Base-by-base conservation (phyloP, 2,888 invertebrate genomes). In the Patella ulyssiponensis region DNA sequence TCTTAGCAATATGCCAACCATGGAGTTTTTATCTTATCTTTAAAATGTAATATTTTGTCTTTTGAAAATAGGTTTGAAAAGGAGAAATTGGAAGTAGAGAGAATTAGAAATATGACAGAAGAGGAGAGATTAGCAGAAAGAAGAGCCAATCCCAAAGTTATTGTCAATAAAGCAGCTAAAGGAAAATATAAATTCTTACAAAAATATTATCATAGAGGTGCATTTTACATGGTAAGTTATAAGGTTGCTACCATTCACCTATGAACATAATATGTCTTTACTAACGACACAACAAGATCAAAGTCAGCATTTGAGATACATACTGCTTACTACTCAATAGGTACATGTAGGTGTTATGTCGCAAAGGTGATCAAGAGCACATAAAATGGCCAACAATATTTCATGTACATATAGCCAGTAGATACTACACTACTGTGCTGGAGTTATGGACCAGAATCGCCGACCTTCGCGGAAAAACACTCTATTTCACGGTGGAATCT, bases 141-240 rank as follows among this genome's bases (percentile, higher is more conserved):
- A 77, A 94, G 97, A 75, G 92, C 96, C 77, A 98, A 99, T 93
- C 99, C 99, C 0, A 98, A 98, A 92, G 90, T 94, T 17, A 94
- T 99, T 80, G 97, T 97, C 7, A 99, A 99, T 93, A 98, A 98
- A 77, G 89, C 89, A 44, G 86, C 87, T 1, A 91, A 91, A 82
- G 90, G 99, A 80, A 99, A 99, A 93, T 99, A 99, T 94, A 99
- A 99, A 92, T 99, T 99, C 93, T 93, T 99, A 86, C 99, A 99
- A 93, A 99, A 99, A 91, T 99, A 99, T 92, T 99, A 98, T 92
- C 99, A 99, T 94, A 95, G 99, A 90, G 99, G 99, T 92, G 99
- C 97, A 3, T 99, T 99, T 94, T 99, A 97, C 91, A 93, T 99
- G 94, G 94, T 94, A 88, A 91, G 84, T 81, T n/a, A 72, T 44